A percentile compares a stretch with the other conserved stretches of the same genome.
These are phyloP conservation scores for Artibeus lituratus DNA, from an alignment of 2,797 vertebrate genomes.

Conservation along the genomic window DNA sequence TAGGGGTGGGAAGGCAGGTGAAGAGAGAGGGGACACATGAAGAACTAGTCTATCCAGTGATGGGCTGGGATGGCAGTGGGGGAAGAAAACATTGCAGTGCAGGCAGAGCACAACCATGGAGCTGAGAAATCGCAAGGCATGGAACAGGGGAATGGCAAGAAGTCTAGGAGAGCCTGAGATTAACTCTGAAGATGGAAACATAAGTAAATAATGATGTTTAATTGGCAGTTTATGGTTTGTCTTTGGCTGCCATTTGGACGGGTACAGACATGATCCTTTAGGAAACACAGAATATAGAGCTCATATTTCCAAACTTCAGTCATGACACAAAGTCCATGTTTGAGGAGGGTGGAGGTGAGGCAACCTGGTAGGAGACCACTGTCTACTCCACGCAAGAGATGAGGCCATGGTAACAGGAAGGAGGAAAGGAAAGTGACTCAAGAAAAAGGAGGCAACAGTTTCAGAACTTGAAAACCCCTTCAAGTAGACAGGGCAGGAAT, in stretches of 20 bases:
- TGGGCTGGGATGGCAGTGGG: fast-evolving
- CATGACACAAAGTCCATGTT: neutral
- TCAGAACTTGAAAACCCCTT: neutral
- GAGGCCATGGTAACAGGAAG: fast-evolving
- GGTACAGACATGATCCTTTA: neutral
- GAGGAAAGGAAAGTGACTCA: neutral
- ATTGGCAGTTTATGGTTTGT: neutral
- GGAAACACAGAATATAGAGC: neutral
- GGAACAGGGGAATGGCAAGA: fast-evolving
- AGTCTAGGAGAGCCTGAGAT: neutral
- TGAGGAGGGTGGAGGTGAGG: neutral
- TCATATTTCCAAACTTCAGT: neutral
- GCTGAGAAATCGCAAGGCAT: neutral
- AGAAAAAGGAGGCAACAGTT: neutral
- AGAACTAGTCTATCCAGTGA: neutral
- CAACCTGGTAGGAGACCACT: neutral
- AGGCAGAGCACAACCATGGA: neutral
- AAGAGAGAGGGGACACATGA: neutral
- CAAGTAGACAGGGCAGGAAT: neutral
- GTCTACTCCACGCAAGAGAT: no score
- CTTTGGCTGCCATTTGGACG: neutral
- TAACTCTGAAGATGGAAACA: neutral
- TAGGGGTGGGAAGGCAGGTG: neutral
- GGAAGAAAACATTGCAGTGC: neutral
- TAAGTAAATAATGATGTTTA: neutral